Evolutionary conservation across 2,113 vertebrate genomes (phyloP), one percentile per base, ranked within the genome.

Genomic region (Saccopteryx leptura): DNA sequence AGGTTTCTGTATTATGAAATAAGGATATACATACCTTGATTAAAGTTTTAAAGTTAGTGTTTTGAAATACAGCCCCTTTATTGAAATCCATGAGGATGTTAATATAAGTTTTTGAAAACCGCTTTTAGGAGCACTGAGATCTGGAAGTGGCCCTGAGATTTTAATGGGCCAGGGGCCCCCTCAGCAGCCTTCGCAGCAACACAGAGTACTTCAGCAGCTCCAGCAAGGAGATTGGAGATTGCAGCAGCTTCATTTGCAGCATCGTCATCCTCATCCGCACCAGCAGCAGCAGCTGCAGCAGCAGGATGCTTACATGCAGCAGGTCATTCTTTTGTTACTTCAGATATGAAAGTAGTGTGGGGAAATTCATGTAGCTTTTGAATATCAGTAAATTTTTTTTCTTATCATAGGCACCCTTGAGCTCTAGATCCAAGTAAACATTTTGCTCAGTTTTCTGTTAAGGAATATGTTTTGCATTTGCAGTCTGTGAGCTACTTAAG

Each of bases 211-310:
- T 39, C 99, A 99, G 98, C 99, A 99, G 93, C 98, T 99, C 1
- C 99, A 99, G 89, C 99, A 99, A 17, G 99, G 99, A 1, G 99
- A 99, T 93, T 99, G 99, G 98, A 99, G 99, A 18, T 98, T 99
- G 7, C 99, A 99, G 97, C 99, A 99, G 68, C 96, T 99, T 0
- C 99, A 99, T 9, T 95, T 98, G 12, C 98, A 98, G 83, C 95
- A 56, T 1, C 81, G 3, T 0, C 82, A 21, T 7, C 69, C 93
- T 46, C 96, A 87, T 7, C 97, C 99, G 15, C 99, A 99, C 0
- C 99, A 98, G 0, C 98, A 98, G 0, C 99, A 98, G 0, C 98
- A 98, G 0, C 98, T 89, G 24, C 69, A 48, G 3, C 95, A 66
- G 4, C 95, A 99, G 91, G 98, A 98, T 4, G 91, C 98, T 69